phyloP scores from a whole-genome alignment of 2,113 vertebrate species.

The Chiloscyllium plagiosum region DNA sequence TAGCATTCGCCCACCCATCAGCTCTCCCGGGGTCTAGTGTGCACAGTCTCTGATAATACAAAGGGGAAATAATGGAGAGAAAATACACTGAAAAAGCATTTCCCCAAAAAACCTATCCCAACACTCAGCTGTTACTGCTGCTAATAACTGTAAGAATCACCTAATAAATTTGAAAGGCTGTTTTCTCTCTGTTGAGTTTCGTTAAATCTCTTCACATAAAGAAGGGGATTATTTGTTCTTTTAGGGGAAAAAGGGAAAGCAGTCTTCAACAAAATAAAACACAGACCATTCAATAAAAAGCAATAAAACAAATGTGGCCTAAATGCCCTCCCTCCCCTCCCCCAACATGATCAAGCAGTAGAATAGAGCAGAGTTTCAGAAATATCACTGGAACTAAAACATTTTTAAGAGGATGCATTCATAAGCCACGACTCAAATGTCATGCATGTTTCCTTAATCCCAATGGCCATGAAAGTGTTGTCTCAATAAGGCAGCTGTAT shows the following conservation, averaged over 20 bases:
- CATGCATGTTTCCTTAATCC: conserved; percentile 36
- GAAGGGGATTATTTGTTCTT: conserved; percentile 35
- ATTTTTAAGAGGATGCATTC: conserved; percentile 32
- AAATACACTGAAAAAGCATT: conserved; percentile 31
- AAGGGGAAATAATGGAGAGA: conserved; percentile 33
- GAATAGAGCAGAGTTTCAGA: conserved; percentile 25
- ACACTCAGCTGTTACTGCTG: conserved; percentile 33
- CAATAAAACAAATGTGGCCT: conserved; percentile 33
- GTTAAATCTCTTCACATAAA: conserved; percentile 34
- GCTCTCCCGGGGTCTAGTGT: not conserved
- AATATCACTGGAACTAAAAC: conserved; percentile 36
- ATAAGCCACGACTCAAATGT: conserved; percentile 29
- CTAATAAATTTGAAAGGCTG: conserved; percentile 38
- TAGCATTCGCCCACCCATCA: conserved; percentile 26
- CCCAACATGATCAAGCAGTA: conserved; percentile 8
- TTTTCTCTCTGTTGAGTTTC: conserved; percentile 15
- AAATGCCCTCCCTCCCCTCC: not conserved
- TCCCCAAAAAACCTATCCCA: conserved; percentile 21
- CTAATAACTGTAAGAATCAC: conserved; percentile 37
- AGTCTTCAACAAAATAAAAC: conserved; percentile 30
- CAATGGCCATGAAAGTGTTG: conserved; percentile 37
- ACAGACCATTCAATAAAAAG: conserved; percentile 35
- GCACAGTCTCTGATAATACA: not conserved
- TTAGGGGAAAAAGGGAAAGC: conserved; percentile 27
- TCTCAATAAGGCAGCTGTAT: conserved; percentile 38